Evolutionary conservation across 2,888 invertebrate species (phyloP), one percentile per base, ranked within the genome.

Genomic region (Drosophila nigricruria): DNA sequence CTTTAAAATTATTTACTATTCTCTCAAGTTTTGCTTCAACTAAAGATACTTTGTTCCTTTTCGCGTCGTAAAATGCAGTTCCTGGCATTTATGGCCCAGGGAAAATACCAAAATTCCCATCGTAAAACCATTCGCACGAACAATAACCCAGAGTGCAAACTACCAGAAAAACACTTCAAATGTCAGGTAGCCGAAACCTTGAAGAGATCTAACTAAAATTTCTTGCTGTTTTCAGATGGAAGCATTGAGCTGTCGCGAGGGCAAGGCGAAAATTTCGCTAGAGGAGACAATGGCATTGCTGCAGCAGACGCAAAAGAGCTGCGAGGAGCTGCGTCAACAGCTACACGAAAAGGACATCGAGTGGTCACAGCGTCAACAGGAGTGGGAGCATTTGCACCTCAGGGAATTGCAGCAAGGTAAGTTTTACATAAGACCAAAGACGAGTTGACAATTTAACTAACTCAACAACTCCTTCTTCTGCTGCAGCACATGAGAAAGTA

Each of bases 401-500:
- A 89, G 89, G 72, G 92, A 93, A 86, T 68, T 93, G 70, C 88
- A 90, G 52, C 92, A 91, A 90, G 92, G 93, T 93, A 76, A 68
- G 62, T 32, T 20, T 0, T 3, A 3, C 3, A 9, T 1, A 2
- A 10, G 8, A 8, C 20, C 1, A 1, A 6, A 16, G 0, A 16
- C 9, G 5, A 9, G 5, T 3, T 14, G 9, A 23, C 6, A 0
- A 1, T 10, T 6, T 8, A 18, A 36, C 12, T n/a, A 18, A 54
- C 20, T 32, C 4, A 2, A 10, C 0, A 5, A 0, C 4, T 25
- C 0, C 3, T 25, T 0, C 16, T 3, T 2, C 1, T 4, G 5
- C 9, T 92, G 0, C 90, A 95, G 95, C 94, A 91, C 94, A 94
- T 91, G 94, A 94, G 92, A 94, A 94, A 92, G 91, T 94, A 91